These are phyloP conservation scores for Seriola quinqueradiata DNA, from an alignment of 2,113 vertebrate species.

Conservation along the genomic window DNA sequence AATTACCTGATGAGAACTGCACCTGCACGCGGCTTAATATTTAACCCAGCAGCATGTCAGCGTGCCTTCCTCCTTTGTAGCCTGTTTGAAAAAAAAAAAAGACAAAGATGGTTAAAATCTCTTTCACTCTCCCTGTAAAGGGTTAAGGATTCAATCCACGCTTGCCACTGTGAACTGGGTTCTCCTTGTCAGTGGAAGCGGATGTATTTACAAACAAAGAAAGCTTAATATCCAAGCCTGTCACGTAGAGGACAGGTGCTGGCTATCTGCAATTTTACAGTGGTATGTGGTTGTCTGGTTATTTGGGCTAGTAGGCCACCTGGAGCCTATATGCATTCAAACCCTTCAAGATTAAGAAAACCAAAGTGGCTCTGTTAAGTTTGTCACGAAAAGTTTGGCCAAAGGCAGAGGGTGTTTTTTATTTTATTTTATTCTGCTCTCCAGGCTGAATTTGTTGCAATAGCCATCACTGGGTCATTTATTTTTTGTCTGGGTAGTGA, in stretches of 20 bases:
- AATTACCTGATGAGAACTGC: constrained; percentile 55
- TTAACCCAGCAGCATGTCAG: constrained; percentile 40
- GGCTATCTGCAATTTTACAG: constrained; percentile 72
- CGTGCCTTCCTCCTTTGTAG: constrained; percentile 32
- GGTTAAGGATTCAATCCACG: constrained; percentile 71
- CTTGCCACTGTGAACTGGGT: constrained; percentile 68
- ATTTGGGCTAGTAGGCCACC: constrained; percentile 75
- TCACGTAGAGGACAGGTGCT: constrained; percentile 80
- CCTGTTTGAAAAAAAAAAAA: constrained; percentile 12
- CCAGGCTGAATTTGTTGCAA: constrained; percentile 41
- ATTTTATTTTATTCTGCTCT: constrained; percentile 40
- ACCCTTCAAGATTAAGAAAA: constrained; percentile 25
- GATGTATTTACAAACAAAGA: constrained; percentile 83
- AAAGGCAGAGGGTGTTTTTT: constrained; percentile 12
- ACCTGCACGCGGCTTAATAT: constrained; percentile 58
- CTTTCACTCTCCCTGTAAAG: constrained; percentile 44
- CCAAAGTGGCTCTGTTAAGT: constrained; percentile 46
- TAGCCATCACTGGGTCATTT: constrained; percentile 24
- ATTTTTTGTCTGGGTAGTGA: constrained; percentile 54
- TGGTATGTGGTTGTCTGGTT: constrained; percentile 59
- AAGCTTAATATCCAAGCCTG: constrained; percentile 77
- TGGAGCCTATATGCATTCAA: constrained; percentile 39
- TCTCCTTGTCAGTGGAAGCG: constrained; percentile 73
- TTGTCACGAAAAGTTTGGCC: constrained; percentile 65
- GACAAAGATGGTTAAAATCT: constrained; percentile 35